Evolutionary conservation across 2,113 vertebrate species (phyloP).

Genomic region (Pterocles burchelli): DNA sequence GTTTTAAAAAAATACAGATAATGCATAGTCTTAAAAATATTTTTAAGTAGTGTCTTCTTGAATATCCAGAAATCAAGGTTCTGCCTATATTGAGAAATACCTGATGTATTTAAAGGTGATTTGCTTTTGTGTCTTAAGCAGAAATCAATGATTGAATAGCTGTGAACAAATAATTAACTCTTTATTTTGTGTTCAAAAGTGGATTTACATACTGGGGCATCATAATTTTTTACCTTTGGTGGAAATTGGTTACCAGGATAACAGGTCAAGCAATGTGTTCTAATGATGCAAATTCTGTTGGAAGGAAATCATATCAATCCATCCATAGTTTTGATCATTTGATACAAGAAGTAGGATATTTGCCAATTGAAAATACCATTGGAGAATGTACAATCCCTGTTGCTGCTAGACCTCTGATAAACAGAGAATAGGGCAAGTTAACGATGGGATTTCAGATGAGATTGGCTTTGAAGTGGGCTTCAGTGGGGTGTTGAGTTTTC

Average conservation of each 20-base stretch:
- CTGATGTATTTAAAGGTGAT: neutral
- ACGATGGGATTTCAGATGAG: neutral
- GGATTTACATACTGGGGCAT: neutral
- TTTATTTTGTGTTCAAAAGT: neutral
- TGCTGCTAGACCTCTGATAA: neutral
- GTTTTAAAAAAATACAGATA: neutral
- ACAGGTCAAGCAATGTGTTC: neutral
- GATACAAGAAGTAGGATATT: neutral
- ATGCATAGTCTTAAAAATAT: neutral
- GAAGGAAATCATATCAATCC: neutral
- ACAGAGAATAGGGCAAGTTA: neutral
- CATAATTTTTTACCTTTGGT: neutral
- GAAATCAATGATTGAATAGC: neutral
- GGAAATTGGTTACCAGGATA: neutral
- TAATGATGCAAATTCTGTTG: neutral
- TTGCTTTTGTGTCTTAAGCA: neutral
- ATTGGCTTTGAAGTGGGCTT: neutral
- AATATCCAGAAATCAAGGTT: neutral
- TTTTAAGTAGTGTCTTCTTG: neutral
- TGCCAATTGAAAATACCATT: neutral
- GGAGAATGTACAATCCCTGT: rapidly evolving
- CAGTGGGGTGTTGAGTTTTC: neutral
- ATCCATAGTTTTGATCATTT: neutral
- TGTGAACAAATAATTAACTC: neutral
- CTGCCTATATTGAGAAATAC: neutral